Evolutionary conservation across 2,888 invertebrate species (phyloP).

Genomic region (Drosophila mimetica): DNA sequence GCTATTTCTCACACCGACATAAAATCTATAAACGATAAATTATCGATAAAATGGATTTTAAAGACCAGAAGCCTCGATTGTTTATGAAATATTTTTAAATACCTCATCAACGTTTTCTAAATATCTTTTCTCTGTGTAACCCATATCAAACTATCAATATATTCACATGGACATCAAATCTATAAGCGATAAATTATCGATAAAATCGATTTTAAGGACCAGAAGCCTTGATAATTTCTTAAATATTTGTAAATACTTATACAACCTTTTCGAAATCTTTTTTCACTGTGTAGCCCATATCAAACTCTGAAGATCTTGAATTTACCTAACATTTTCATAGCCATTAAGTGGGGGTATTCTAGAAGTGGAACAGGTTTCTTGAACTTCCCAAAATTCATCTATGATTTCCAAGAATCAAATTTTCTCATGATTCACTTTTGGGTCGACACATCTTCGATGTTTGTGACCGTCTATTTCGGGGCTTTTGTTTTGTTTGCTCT

Average conservation of each 20-base stretch:
- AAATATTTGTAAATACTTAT: neutral
- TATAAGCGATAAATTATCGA: no score
- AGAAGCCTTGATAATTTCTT: neutral
- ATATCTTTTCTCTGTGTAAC: no score
- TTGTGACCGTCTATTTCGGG: conserved; percentile 6
- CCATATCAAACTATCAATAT: no score
- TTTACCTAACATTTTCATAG: conserved; percentile 63
- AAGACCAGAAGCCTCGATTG: no score
- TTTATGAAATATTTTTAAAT: no score
- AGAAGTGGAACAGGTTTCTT: conserved; percentile 21
- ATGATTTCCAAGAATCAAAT: conserved; percentile 69
- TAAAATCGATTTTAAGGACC: no score
- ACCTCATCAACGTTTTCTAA: no score
- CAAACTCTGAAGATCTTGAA: conserved; percentile 26
- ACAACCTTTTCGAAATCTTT: neutral
- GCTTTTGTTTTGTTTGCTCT: conserved; percentile 35
- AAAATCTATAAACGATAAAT: no score
- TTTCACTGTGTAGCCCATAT: conserved; percentile 30
- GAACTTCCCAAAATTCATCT: conserved; percentile 69
- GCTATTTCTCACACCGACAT: no score
- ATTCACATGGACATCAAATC: no score
- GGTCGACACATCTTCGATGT: conserved; percentile 10
- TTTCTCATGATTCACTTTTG: conserved; percentile 71
- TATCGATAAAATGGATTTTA: no score
- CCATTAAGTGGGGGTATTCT: conserved; percentile 61